Percentiles rank a stretch among this genome's conserved stretches.
Conservation (phyloP, 2,113 vertebrate species). For the Misgurnus mizolepis region DNA sequence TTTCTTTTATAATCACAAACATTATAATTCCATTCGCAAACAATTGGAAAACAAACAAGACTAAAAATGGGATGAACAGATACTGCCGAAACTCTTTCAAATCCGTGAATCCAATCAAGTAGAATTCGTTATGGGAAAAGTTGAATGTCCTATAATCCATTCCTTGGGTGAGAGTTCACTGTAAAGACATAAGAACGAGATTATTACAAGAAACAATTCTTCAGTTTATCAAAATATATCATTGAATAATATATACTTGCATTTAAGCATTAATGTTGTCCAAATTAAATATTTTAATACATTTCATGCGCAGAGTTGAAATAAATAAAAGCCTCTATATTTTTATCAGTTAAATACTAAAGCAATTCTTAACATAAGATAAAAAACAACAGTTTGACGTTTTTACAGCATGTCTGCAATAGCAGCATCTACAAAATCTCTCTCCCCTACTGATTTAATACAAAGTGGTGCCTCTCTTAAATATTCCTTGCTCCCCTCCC, state of each 20-base stretch:
- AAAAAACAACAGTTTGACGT: not conserved
- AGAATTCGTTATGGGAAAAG: slow-evolving; percentile 30
- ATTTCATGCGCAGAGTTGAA: not conserved
- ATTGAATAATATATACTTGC: not conserved
- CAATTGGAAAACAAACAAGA: slow-evolving; percentile 27
- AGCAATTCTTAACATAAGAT: not conserved
- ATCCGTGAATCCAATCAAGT: slow-evolving; percentile 46
- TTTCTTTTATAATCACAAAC: slow-evolving; percentile 33
- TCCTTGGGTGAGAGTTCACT: not conserved
- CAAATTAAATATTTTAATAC: not conserved
- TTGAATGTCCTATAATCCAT: slow-evolving; percentile 37
- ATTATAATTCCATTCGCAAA: slow-evolving; percentile 22
- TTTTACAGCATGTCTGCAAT: not conserved
- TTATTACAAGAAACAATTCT: not conserved
- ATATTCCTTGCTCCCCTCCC: slow-evolving; percentile 20
- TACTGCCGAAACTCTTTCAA: not conserved
- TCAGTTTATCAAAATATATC: not conserved
- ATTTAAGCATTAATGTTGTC: not conserved
- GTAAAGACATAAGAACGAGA: not conserved
- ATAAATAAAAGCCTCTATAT: not conserved
- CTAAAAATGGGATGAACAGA: slow-evolving; percentile 27
- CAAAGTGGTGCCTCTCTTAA: not conserved
- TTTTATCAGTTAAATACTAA: not conserved
- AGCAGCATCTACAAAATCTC: not conserved
- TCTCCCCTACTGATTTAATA: not conserved